A percentile compares a stretch with the other conserved stretches of the same genome.
Conservation (phyloP, 2,113 vertebrate genomes). For the Rynchops niger region DNA sequence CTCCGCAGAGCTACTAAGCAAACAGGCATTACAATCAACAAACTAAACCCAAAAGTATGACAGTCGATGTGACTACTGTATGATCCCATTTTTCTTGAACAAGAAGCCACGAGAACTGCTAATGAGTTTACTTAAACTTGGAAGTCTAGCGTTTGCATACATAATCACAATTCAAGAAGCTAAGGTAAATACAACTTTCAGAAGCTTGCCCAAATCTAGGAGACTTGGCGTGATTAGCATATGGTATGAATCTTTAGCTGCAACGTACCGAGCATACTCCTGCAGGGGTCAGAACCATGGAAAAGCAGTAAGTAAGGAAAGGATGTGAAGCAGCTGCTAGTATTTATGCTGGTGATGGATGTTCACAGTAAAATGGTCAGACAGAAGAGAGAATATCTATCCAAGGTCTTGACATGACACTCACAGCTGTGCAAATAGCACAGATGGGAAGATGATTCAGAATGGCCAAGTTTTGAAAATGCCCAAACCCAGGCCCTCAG, state of each 20-base stretch:
- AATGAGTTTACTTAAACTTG: conserved; percentile 7
- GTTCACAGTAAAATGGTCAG: conserved; percentile 47
- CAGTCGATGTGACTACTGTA: not conserved
- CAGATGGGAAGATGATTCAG: conserved; percentile 57
- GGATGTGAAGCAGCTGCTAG: conserved; percentile 50
- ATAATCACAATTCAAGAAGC: not conserved
- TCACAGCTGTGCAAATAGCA: conserved; percentile 59
- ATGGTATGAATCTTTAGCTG: conserved; percentile 6
- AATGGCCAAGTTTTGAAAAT: conserved; percentile 25
- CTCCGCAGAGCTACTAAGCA: conserved; percentile 21
- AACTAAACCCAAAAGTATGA: not conserved
- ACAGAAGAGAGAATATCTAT: conserved; percentile 37
- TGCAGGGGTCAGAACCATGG: conserved; percentile 25
- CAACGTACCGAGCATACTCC: not conserved
- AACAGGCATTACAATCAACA: conserved; percentile 30
- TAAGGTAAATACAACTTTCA: conserved; percentile 8
- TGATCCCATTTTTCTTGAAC: not conserved
- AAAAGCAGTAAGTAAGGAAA: not conserved
- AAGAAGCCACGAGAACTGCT: not conserved
- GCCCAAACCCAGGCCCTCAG: conserved; percentile 8
- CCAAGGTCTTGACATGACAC: conserved; percentile 60
- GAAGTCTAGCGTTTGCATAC: not conserved
- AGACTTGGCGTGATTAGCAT: not conserved
- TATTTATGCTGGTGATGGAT: conserved; percentile 54
- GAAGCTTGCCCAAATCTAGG: not conserved